Conservation (phyloP, 2,113 vertebrate genomes). For the Bothrops jararaca region DNA sequence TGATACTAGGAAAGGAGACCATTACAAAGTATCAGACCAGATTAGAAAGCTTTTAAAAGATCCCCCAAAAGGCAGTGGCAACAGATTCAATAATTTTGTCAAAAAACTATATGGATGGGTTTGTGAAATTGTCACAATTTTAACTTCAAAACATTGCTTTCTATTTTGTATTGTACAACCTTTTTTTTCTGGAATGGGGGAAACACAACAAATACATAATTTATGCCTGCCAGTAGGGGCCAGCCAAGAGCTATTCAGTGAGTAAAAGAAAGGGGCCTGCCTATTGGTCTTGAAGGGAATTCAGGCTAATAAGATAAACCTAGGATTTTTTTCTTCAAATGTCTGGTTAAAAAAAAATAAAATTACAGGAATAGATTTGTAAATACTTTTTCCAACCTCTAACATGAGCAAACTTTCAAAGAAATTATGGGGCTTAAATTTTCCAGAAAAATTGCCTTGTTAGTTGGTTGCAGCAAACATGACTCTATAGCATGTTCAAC, state of each 20-base stretch:
- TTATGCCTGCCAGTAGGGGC: slow-evolving; percentile 47
- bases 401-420: not conserved
- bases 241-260: slow-evolving; percentile 56
- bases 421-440: not conserved
- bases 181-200: not conserved
- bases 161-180: not conserved
- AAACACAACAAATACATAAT: not conserved
- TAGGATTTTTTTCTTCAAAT: not conserved
- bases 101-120: not conserved
- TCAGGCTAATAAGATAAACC: not conserved
- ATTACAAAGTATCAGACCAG: not conserved
- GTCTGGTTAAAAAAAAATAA: not conserved
- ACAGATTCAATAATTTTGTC: not conserved
- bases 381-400: not conserved
- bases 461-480: not conserved
- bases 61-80: not conserved
- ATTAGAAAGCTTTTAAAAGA: not conserved
- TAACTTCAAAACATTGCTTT: not conserved
- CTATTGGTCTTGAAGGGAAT: not conserved
- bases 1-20: not conserved
- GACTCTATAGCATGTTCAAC: not conserved
- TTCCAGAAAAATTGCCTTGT: not conserved
- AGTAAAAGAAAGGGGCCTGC: not conserved
- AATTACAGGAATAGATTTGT: not conserved
- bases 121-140: not conserved